Evolutionary conservation across 2,888 invertebrate species (phyloP).

Genomic region (Steinernema carpocapsae): DNA sequence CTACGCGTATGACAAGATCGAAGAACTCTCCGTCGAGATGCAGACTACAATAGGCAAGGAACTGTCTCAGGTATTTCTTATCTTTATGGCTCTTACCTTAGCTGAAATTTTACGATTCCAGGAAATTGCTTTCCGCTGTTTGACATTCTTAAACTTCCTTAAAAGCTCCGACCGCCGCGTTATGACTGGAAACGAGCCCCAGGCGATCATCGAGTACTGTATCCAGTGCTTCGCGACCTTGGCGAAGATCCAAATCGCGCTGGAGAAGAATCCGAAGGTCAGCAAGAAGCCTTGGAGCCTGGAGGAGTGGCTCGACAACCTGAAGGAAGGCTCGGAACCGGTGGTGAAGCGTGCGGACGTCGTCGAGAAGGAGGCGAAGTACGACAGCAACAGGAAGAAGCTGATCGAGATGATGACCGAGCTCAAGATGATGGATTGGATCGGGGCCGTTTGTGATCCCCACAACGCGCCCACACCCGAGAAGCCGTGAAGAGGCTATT

Average conservation of each 20-base stretch:
- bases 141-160: slow-evolving; percentile 34
- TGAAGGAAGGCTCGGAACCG: background rate
- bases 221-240: slow-evolving; percentile 45
- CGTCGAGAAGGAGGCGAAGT: slow-evolving; percentile 16
- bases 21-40: background rate
- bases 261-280: slow-evolving; percentile 42
- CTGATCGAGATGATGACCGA: slow-evolving; percentile 45
- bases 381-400: slow-evolving; percentile 45
- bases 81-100: background rate
- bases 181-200: slow-evolving; percentile 70
- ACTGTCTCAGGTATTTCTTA: slow-evolving; percentile 6
- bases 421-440: slow-evolving; percentile 55
- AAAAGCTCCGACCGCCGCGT: slow-evolving; percentile 77
- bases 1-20: background rate
- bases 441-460: slow-evolving; percentile 49
- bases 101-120: background rate
- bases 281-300: slow-evolving; percentile 8
- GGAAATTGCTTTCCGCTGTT: slow-evolving; percentile 35
- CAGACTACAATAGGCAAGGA: slow-evolving; percentile 3
- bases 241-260: slow-evolving; percentile 47
- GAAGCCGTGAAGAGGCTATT: no score
- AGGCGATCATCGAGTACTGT: slow-evolving; percentile 44
- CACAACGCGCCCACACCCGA: background rate
- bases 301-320: slow-evolving; percentile 29
- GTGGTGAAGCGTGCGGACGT: background rate